Evolutionary conservation across 2,888 invertebrate species (phyloP), one percentile per base, ranked within the genome.

Genomic region (Pteria penguin): DNA sequence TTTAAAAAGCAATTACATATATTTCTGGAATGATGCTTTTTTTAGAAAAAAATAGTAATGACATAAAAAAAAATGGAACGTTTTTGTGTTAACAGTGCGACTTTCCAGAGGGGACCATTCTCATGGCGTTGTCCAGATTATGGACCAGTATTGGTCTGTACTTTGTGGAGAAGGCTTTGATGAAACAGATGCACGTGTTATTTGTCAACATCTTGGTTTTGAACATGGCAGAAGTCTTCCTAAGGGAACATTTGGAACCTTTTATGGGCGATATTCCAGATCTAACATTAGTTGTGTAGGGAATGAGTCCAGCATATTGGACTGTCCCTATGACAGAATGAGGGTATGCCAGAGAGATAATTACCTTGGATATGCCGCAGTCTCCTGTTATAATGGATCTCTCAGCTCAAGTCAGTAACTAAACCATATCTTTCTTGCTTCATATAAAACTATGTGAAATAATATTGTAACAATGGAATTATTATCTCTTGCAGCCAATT

Each of bases 121-220:
- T 24, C 82, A 86, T 57, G 88, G 88, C 27, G 83, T 86, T 14
- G 83, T 87, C 0, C 82, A 84, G 60, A 80, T 88, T 1, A 80
- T 80, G 82, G 79, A 85, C 57, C 82, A 81, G n/a, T 57, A 66
- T 26, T 87, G 87, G 87, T 81, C 82, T 1, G 81, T 85, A 0
- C 66, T 88, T 1, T 89, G 89, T 82, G 86, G 86, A 0, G 85
- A 85, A 58, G 87, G 86, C 4, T 86, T 88, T 66, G 77, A 82
- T 27, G 80, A 86, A 60, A 79, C 65, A 4, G 87, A 86, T 63
- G 88, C 88, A 4, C 73, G 63, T 52, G 85, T 87, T 26, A 86
- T 85, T 11, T 89, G 89, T 71, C 69, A 62, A 18, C 82, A 87
- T 32, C 76, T 87, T 11, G 80, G 81, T 45, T 84, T 80, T 69